phyloP scores from a whole-genome alignment of 23 tunicate genomes.

The Clavelina lepadiformis region DNA sequence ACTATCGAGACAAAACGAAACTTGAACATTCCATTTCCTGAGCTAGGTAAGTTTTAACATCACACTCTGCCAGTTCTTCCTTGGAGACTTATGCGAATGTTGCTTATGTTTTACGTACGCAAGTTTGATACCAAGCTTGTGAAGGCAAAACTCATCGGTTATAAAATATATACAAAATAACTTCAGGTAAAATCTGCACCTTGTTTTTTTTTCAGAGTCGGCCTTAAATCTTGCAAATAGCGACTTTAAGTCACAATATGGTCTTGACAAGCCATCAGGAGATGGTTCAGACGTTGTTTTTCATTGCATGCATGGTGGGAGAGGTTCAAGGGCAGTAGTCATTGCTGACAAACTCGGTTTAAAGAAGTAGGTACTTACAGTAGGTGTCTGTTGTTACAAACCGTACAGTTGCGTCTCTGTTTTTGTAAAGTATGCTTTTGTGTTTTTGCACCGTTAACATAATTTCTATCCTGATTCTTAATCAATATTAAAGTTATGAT shows the following conservation, averaged over 20 bases:
- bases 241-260: slow-evolving; percentile 6
- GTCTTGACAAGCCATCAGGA: neutral
- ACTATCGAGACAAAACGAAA: slow-evolving; percentile 1
- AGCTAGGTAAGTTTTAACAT: slow-evolving; percentile 29
- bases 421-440: neutral
- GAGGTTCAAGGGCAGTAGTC: slow-evolving; percentile 8
- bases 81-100: no score
- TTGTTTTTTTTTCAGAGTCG: neutral
- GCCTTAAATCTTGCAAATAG: neutral
- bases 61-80: no score
- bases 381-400: neutral
- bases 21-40: slow-evolving; percentile 16
- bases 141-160: no score
- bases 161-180: neutral
- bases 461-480: no score
- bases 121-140: no score
- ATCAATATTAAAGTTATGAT: no score
- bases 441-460: neutral
- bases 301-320: slow-evolving; percentile 18
- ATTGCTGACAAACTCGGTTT: neutral
- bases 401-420: no score
- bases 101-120: no score
- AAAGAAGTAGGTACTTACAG: slow-evolving; percentile 1
- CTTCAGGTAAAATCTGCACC: no score
- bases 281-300: slow-evolving; percentile 7